Conservation (phyloP, 2,888 invertebrate species). For the Campoplex capitator region DNA sequence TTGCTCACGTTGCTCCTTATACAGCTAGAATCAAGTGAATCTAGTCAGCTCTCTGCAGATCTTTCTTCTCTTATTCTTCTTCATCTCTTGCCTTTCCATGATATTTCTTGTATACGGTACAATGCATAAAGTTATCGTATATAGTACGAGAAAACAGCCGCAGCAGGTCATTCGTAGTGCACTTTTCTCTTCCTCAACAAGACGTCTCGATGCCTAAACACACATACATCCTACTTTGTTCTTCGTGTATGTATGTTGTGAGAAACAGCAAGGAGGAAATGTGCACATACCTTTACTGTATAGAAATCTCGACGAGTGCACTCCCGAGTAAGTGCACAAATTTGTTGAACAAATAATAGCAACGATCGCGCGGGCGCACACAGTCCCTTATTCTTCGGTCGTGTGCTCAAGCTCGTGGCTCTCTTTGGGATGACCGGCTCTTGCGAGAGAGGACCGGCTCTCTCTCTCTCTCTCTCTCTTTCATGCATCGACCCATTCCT, state of each 20-base stretch:
- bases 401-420: slow-evolving; percentile 60
- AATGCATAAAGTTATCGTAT: slow-evolving; percentile 50
- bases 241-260: slow-evolving; percentile 13
- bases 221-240: background rate
- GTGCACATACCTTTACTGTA: slow-evolving; percentile 30
- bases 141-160: slow-evolving; percentile 27
- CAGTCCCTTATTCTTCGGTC: slow-evolving; percentile 61
- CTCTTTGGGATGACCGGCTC: slow-evolving; percentile 56
- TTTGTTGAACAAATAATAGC: slow-evolving; percentile 70
- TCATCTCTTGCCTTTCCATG: slow-evolving; percentile 61
- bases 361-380: slow-evolving; percentile 42
- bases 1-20: slow-evolving; percentile 6
- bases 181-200: slow-evolving; percentile 54
- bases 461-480: slow-evolving; percentile 47
- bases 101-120: slow-evolving; percentile 51
- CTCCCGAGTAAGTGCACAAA: slow-evolving; percentile 67
- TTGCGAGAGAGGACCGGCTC: slow-evolving; percentile 23
- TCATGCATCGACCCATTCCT: slow-evolving; percentile 50
- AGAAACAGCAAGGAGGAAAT: slow-evolving; percentile 36
- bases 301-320: slow-evolving; percentile 50
- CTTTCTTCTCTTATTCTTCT: slow-evolving; percentile 51
- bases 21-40: slow-evolving; percentile 32
- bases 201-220: slow-evolving; percentile 34
- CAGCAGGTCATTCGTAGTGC: slow-evolving; percentile 57
- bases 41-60: slow-evolving; percentile 48